Percentiles rank a stretch among this genome's conserved stretches.
Conservation (phyloP, 2,888 invertebrate species). For the Hirudinaria manillensis region DNA sequence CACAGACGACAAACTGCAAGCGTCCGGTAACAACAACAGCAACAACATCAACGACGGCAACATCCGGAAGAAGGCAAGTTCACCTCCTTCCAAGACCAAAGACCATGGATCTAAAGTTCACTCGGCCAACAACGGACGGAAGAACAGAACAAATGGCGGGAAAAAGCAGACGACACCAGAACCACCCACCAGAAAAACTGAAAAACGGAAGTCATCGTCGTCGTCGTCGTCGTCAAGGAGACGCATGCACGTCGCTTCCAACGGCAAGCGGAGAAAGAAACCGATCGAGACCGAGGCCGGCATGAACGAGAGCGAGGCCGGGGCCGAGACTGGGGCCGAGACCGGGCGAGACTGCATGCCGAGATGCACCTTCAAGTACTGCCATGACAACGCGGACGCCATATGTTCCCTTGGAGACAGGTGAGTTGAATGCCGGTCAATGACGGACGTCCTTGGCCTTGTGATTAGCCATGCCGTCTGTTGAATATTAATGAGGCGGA, state of each 20-base stretch:
- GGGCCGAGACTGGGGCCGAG: not conserved
- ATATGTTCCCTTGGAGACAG: not conserved
- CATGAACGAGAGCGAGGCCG: not conserved
- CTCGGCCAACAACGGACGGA: not conserved
- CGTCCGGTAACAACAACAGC: not conserved
- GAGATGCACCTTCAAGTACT: conserved; percentile 7
- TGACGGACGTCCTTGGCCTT: not conserved
- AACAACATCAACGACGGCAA: not conserved
- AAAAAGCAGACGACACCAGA: not conserved
- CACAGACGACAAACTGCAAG: not conserved
- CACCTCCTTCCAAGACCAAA: not conserved
- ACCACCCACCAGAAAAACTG: not conserved
- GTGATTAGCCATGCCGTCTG: not conserved
- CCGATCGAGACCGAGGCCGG: not conserved
- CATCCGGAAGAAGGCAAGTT: not conserved
- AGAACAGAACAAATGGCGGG: not conserved
- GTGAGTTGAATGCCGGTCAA: not conserved
- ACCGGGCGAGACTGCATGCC: not conserved
- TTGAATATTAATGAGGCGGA: not conserved
- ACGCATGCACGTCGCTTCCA: not conserved
- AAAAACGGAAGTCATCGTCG: not conserved
- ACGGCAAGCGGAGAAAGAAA: not conserved
- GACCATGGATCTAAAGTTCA: not conserved
- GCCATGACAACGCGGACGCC: conserved; percentile 14
- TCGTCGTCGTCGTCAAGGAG: not conserved